Conservation (phyloP, 2,888 invertebrate species). For the Spisula subtruncata region DNA sequence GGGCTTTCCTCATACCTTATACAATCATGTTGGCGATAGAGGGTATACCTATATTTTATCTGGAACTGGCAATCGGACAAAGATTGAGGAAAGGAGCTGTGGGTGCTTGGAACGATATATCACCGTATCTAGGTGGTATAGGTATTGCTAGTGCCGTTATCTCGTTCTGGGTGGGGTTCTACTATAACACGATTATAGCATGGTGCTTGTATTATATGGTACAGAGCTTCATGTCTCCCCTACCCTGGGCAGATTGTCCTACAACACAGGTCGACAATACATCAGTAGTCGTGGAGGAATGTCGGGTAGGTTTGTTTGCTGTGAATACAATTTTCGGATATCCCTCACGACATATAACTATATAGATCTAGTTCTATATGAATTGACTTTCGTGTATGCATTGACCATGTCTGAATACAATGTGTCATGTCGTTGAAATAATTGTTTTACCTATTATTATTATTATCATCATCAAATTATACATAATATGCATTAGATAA, state of each 20-base stretch:
- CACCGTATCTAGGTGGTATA: constrained; percentile 96
- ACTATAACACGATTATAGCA: constrained; percentile 98
- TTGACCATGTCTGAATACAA: too few relatives aligned
- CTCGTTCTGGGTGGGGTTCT: constrained; percentile 96
- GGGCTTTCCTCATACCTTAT: constrained; percentile 98
- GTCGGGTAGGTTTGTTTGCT: constrained; percentile 63
- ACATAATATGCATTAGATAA: too few relatives aligned
- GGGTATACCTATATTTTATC: constrained; percentile 96
- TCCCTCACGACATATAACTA: too few relatives aligned
- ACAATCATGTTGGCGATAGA: constrained; percentile 95
- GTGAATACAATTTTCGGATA: too few relatives aligned
- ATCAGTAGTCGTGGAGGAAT: constrained; percentile 57
- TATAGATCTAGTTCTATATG: too few relatives aligned
- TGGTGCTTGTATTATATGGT: constrained; percentile 98
- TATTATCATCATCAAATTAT: too few relatives aligned
- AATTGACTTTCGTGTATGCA: too few relatives aligned
- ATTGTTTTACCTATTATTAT: too few relatives aligned
- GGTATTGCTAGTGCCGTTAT: constrained; percentile 97
- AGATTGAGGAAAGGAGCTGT: constrained; percentile 95
- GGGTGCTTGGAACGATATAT: constrained; percentile 98
- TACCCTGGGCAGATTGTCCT: constrained; percentile 96
- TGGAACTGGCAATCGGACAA: constrained; percentile 98
- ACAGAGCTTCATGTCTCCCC: constrained; percentile 94
- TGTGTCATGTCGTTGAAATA: too few relatives aligned
- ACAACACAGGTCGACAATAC: constrained; percentile 61